A percentile compares a stretch with the other conserved stretches of the same genome.
Evolutionary conservation across 2,888 invertebrate species (phyloP).

Genomic region (Ptychoptera albimana): DNA sequence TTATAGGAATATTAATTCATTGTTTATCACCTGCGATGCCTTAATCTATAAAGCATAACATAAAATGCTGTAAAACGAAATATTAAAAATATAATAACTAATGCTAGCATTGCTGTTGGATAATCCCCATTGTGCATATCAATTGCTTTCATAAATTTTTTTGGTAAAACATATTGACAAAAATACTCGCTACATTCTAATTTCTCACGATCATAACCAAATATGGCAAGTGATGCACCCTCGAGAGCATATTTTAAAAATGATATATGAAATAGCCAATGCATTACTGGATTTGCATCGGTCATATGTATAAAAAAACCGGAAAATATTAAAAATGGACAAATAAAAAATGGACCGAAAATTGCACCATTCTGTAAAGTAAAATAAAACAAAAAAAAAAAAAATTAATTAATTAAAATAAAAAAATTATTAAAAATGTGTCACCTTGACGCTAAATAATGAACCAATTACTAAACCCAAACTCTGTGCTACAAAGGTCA

Average conservation of each 20-base stretch:
- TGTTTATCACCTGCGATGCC: constrained; percentile 30
- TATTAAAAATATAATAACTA: constrained; percentile 44
- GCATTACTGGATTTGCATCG: constrained; percentile 60
- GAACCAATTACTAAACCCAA: constrained; percentile 77
- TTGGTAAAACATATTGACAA: constrained; percentile 57
- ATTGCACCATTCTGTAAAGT: constrained; percentile 67
- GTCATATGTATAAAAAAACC: constrained; percentile 80
- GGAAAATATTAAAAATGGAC: constrained; percentile 81
- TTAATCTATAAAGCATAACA: constrained; percentile 47
- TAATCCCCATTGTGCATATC: constrained; percentile 54
- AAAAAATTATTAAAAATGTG: not conserved
- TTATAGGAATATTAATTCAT: not conserved
- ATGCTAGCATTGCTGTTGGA: constrained; percentile 43
- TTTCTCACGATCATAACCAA: constrained; percentile 61
- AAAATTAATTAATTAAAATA: constrained; percentile 2
- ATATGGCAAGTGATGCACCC: constrained; percentile 63
- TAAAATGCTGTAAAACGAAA: constrained; percentile 49
- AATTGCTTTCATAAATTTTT: constrained; percentile 55
- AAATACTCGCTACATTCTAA: constrained; percentile 58
- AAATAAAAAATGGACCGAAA: constrained; percentile 72
- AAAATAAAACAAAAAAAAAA: constrained; percentile 1
- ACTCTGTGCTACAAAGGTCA: constrained; percentile 72
- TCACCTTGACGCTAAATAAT: constrained; percentile 59
- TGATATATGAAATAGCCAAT: constrained; percentile 77
- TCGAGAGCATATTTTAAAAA: constrained; percentile 82